Conservation (phyloP, 2,888 invertebrate genomes). For the Rotaria magnacalcarata region DNA sequence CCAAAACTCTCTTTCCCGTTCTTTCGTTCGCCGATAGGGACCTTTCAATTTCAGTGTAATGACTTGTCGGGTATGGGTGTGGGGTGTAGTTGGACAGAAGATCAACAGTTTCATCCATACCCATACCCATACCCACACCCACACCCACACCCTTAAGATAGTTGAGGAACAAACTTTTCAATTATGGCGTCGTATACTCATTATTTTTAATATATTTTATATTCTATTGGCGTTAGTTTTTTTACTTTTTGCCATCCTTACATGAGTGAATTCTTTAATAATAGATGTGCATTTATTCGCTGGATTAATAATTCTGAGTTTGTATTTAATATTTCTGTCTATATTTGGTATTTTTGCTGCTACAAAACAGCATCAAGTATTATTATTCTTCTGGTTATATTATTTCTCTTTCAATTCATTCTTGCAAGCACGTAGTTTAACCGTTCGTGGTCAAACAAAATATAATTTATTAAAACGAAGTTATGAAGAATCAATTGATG, state of each 20-base stretch:
- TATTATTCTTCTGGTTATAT: background rate
- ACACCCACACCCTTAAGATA: background rate
- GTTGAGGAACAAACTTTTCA: background rate
- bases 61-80: too few relatives aligned
- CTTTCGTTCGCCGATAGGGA: too few relatives aligned
- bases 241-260: background rate
- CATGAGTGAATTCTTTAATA: background rate
- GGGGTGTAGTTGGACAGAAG: too few relatives aligned
- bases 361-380: slow-evolving; percentile 14
- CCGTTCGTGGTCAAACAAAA: background rate
- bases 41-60: too few relatives aligned
- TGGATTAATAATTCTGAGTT: background rate
- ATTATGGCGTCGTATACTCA: background rate
- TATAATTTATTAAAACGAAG: background rate
- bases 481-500: background rate
- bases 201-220: slow-evolving; percentile 31
- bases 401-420: slow-evolving; percentile 23
- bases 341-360: background rate
- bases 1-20: too few relatives aligned
- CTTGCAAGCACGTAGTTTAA: slow-evolving; percentile 17
- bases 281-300: slow-evolving; percentile 6
- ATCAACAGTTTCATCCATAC: too few relatives aligned
- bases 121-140: too few relatives aligned
- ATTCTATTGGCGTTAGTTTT: background rate
- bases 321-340: background rate